Conservation (phyloP, 2,797 vertebrate genomes). For the Smutsia temminckii region DNA sequence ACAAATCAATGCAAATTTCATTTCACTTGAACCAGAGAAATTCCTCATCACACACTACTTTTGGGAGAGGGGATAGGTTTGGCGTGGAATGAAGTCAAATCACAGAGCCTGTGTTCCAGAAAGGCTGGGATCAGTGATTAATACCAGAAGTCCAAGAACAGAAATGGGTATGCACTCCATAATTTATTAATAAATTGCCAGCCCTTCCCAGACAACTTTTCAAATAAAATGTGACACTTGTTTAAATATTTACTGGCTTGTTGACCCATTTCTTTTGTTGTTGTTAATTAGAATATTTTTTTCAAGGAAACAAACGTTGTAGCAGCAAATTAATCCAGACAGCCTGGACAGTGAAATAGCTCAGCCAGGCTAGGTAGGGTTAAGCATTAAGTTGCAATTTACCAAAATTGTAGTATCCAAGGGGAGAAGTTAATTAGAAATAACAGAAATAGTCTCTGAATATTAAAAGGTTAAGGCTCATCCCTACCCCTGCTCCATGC, state of each 20-base stretch:
- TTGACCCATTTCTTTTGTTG: constrained; percentile 81
- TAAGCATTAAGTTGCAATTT: constrained; percentile 43
- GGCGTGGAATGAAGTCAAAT: not conserved
- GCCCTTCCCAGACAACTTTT: constrained; percentile 77
- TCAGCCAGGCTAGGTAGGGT: not conserved
- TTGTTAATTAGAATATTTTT: constrained; percentile 81
- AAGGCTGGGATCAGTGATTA: not conserved
- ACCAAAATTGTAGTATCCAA: not conserved
- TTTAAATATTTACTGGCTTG: constrained; percentile 85
- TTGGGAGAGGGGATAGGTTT: not conserved
- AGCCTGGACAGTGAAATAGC: constrained; percentile 57
- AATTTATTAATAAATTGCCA: constrained; percentile 82
- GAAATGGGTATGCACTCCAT: constrained; percentile 64
- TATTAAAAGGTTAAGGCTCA: not conserved
- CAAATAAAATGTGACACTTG: constrained; percentile 80
- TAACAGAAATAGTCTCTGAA: not conserved
- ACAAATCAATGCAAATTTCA: constrained; percentile 15
- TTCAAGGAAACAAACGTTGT: constrained; percentile 70
- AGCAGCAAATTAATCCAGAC: constrained; percentile 74
- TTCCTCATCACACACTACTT: not conserved
- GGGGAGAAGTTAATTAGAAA: constrained; percentile 42
- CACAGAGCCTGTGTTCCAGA: not conserved
- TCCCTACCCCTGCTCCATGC: not conserved
- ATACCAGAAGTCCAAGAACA: constrained; percentile 3
- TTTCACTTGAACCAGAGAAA: not conserved